Base-by-base conservation (phyloP, 2,888 invertebrate genomes). In the Drymonia ruficornis region DNA sequence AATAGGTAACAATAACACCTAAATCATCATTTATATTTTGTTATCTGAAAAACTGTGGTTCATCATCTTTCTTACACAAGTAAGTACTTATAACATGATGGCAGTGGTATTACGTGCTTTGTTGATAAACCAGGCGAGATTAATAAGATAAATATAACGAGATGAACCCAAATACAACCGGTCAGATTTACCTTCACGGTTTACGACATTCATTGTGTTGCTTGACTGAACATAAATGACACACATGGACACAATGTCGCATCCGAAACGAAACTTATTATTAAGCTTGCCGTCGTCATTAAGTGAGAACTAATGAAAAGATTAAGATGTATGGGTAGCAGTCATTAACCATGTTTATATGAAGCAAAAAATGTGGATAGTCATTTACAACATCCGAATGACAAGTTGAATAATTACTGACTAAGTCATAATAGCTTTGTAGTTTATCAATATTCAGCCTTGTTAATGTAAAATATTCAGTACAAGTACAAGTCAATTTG, bases 121-220 rank as follows among this genome's bases (percentile, higher is more conserved):
- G 31, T 29, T 52, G 36, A 47, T 52, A 52, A 47, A 29, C 50
- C 36, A 36, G 61, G 54, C 45, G 18, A 65, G 67, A 69, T 70
- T 45, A 38, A 18, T n/a, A 46, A 36, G 65, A 72, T 73, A 69
- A 65, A 67, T 61, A 62, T 74, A 74, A 69, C 52, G 63, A 71
- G 63, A 66, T 50, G 61, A 55, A 49, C 53, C 65, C 55, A 67
- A 63, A 63, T 61, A 47, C 18, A 49, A 56, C 48, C 40, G 65
- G 31, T 50, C 51, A 57, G 43, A 59, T 55, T 62, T 55, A 58
- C 61, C 55, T 61, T 59, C 54, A 61, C 7, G 52, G 43, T 53
- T 49, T 56, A 60, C 53, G 50, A 52, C 44, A 61, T 61, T 50
- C 58, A 63, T 46, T 9, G n/a, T 38, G n/a, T 13, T 36, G 36